Percentiles rank a stretch among this genome's conserved stretches.
These are phyloP conservation scores for Pipistrellus pipistrellus DNA, from an alignment of 2,797 vertebrate species.

Conservation along the genomic window DNA sequence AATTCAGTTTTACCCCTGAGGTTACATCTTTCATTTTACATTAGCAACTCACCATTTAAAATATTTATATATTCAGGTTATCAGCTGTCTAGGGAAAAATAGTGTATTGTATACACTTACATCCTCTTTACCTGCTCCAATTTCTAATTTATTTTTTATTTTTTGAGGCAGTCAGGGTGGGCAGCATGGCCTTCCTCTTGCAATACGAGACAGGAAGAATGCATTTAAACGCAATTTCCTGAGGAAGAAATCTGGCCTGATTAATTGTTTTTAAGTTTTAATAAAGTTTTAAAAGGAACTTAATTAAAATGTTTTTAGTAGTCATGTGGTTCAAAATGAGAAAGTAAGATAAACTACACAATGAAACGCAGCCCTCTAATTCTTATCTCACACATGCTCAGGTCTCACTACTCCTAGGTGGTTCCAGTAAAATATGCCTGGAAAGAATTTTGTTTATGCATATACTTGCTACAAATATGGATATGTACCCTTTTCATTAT, in stretches of 20 bases:
- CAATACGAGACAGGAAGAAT: neutral
- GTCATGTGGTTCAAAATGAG: constrained; percentile 45
- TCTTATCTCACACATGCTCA: neutral
- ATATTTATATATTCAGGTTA: constrained; percentile 82
- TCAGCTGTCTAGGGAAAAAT: constrained; percentile 71
- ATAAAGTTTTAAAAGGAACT: constrained; percentile 23
- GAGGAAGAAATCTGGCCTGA: constrained; percentile 34
- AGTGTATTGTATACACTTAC: constrained; percentile 52
- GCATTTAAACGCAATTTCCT: neutral
- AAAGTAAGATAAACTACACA: neutral
- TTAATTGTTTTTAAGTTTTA: constrained; percentile 55
- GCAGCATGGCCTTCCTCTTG: constrained; percentile 16
- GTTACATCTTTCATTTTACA: constrained; percentile 81
- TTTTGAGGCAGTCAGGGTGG: neutral
- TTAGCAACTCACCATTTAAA: constrained; percentile 77
- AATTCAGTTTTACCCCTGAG: constrained; percentile 75
- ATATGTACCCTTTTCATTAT: constrained; percentile 18
- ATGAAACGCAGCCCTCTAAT: neutral
- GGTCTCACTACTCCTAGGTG: neutral
- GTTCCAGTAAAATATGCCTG: neutral
- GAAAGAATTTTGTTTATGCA: neutral
- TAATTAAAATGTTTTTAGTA: constrained; percentile 49
- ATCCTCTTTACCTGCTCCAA: constrained; percentile 58
- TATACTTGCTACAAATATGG: neutral
- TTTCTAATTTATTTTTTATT: constrained; percentile 54